Conservation (phyloP, 2,113 vertebrate genomes). For the Chloroceryle aenea region DNA sequence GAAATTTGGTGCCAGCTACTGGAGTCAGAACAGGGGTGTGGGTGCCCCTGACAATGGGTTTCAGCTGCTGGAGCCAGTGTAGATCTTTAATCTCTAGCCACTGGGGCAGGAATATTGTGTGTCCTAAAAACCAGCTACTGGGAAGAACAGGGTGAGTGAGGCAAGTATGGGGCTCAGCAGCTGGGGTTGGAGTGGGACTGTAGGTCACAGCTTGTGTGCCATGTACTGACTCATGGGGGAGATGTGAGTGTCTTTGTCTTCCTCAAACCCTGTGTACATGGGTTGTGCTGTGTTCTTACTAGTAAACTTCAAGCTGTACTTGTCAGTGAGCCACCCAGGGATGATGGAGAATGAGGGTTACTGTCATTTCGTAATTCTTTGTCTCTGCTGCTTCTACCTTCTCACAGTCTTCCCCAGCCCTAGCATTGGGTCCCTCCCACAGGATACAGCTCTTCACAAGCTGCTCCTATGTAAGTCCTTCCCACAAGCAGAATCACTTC, state of each 20-base stretch:
- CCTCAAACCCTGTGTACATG: background rate
- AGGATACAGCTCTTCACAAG: background rate
- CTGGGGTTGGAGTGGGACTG: background rate
- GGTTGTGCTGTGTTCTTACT: background rate
- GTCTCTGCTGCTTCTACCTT: background rate
- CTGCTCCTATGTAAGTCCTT: background rate
- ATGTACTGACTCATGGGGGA: background rate
- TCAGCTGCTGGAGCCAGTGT: background rate
- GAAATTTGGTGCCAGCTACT: background rate
- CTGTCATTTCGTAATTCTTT: background rate
- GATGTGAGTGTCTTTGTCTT: background rate
- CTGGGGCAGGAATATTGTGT: background rate
- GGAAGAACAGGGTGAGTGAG: background rate
- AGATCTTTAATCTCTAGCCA: background rate
- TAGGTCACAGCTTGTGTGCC: fast-evolving
- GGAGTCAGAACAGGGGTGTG: background rate
- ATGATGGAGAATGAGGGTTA: background rate
- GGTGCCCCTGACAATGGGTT: too few species aligned
- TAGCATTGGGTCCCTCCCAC: background rate
- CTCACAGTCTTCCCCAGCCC: background rate
- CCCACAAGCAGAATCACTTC: background rate
- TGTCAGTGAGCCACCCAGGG: background rate
- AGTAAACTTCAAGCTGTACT: background rate
- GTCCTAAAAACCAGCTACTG: background rate
- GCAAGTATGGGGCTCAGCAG: background rate